Conservation (phyloP, 2,888 invertebrate genomes). For the Cabera pusaria region DNA sequence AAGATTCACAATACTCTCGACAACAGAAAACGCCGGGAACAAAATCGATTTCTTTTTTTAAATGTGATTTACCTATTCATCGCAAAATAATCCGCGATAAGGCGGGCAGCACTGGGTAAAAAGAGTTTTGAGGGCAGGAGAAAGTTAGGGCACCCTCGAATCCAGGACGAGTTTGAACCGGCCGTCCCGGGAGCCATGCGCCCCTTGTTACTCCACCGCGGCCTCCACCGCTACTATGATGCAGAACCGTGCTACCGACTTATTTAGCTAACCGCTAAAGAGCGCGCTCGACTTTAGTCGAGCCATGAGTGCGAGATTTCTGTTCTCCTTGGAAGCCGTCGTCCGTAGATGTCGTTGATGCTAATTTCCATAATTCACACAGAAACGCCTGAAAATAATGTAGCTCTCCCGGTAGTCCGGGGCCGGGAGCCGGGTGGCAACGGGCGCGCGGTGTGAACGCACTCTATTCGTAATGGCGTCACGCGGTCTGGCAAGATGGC, state of each 20-base stretch:
- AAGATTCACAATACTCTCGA: conserved; percentile 38
- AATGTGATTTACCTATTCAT: conserved; percentile 59
- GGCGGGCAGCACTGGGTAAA: conserved; percentile 46
- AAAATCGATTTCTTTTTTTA: conserved; percentile 47
- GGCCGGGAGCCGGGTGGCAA: conserved; percentile 9
- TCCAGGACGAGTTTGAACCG: conserved; percentile 13
- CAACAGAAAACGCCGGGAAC: conserved; percentile 18
- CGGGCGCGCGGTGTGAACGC: conserved; percentile 48
- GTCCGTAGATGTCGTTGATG: conserved; percentile 3
- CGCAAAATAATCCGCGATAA: conserved; percentile 50
- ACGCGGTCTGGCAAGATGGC: conserved; percentile 81
- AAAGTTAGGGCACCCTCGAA: conserved; percentile 49
- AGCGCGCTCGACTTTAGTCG: conserved; percentile 28
- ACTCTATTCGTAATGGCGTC: conserved; percentile 76
- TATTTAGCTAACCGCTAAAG: conserved; percentile 40
- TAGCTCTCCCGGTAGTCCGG: conserved; percentile 9
- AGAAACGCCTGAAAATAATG: conserved; percentile 42
- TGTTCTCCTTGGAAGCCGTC: conserved; percentile 7
- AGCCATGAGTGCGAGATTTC: conserved; percentile 12
- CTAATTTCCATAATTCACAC: conserved; percentile 23
- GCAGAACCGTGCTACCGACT: conserved; percentile 41
- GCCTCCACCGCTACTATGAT: conserved; percentile 34
- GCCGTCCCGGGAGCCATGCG: conserved; percentile 17
- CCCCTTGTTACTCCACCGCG: conserved; percentile 19
- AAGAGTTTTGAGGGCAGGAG: conserved; percentile 49